These are phyloP conservation scores for Pectinophora gossypiella DNA, from an alignment of 1,140 invertebrate species.

Conservation along the genomic window DNA sequence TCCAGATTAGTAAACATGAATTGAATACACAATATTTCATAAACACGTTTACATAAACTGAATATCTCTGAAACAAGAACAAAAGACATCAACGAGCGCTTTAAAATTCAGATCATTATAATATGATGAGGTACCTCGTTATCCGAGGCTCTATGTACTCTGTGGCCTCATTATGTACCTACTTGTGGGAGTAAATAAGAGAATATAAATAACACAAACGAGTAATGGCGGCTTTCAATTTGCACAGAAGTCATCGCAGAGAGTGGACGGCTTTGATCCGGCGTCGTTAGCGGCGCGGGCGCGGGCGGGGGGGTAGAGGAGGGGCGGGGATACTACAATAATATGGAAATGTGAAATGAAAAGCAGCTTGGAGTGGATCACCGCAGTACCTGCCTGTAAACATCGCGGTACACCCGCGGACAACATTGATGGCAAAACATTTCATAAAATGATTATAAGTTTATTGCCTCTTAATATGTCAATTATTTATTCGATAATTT, in stretches of 20 bases:
- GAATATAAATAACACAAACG: conserved; percentile 42
- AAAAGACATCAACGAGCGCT: too few species aligned
- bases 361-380: conserved; percentile 5
- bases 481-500: too few species aligned
- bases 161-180: not conserved
- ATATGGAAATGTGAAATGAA: conserved; percentile 62
- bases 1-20: too few species aligned
- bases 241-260: conserved; percentile 34
- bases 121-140: not conserved
- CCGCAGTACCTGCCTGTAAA: not conserved
- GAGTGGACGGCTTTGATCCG: conserved; percentile 22
- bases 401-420: not conserved
- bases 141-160: not conserved
- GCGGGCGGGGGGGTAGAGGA: conserved; percentile 6
- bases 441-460: too few species aligned
- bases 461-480: too few species aligned
- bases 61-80: too few species aligned
- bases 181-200: not conserved
- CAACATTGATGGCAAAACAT: not conserved
- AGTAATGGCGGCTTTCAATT: conserved; percentile 47
- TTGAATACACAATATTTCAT: too few species aligned
- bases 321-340: conserved; percentile 33
- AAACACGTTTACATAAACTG: too few species aligned
- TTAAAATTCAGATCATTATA: not conserved
- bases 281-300: conserved; percentile 34